Conservation (phyloP, 1,140 invertebrate species). For the Lysiphlebus fabarum region DNA sequence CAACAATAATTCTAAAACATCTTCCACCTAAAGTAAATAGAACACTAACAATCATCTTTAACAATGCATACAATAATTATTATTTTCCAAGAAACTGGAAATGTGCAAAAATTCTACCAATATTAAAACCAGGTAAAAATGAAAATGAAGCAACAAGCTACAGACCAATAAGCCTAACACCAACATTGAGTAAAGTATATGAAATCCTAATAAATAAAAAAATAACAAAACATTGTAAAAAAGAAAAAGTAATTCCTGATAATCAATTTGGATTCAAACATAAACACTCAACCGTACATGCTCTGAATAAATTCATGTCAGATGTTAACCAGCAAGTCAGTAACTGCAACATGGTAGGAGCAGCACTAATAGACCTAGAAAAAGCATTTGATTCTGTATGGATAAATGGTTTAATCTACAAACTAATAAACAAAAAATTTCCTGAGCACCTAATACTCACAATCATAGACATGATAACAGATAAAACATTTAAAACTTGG, state of each 20-base stretch:
- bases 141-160: constrained; percentile 10
- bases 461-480: neutral
- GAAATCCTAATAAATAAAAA: constrained; percentile 17
- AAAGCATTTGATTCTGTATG: constrained; percentile 12
- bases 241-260: constrained; percentile 14
- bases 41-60: constrained; percentile 16
- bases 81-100: constrained; percentile 23
- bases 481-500: neutral
- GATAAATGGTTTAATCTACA: constrained; percentile 11
- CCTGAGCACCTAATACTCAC: neutral
- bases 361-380: constrained; percentile 13
- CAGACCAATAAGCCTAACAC: constrained; percentile 19
- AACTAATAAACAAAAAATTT: constrained; percentile 1
- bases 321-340: constrained; percentile 3
- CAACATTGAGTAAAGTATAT: constrained; percentile 13
- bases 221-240: constrained; percentile 2
- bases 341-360: neutral
- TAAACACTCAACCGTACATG: constrained; percentile 13
- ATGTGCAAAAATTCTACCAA: constrained; percentile 13
- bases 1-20: constrained; percentile 15
- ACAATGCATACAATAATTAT: constrained; percentile 20
- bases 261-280: constrained; percentile 17
- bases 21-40: constrained; percentile 3
- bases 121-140: constrained; percentile 10
- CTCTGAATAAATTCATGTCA: constrained; percentile 18